phyloP scores from a whole-genome alignment of 2,888 invertebrate genomes.

The Drosophila nr. perissopoda region DNA sequence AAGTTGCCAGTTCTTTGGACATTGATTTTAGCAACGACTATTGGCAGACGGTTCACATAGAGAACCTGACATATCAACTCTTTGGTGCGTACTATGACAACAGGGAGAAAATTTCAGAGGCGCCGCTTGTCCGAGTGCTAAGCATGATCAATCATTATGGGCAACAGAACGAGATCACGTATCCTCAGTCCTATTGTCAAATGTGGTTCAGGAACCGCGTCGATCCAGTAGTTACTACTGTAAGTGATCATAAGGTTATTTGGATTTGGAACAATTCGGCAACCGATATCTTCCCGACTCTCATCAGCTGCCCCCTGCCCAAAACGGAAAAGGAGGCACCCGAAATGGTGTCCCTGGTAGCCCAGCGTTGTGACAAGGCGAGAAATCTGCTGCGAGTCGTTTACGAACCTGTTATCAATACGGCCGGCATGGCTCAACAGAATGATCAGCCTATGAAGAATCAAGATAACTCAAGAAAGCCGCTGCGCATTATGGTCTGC shows the following conservation, averaged over 20 bases:
- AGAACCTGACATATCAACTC: constrained; percentile 93
- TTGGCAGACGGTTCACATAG: constrained; percentile 93
- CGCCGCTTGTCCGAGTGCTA: constrained; percentile 92
- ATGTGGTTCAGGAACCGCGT: constrained; percentile 93
- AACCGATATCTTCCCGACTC: constrained; percentile 91
- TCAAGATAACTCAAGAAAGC: neutral
- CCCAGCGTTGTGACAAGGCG: constrained; percentile 91
- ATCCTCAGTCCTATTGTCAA: constrained; percentile 89
- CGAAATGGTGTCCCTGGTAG: constrained; percentile 91
- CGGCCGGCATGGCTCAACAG: neutral
- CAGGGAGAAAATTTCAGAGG: constrained; percentile 89
- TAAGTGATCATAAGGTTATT: constrained; percentile 94
- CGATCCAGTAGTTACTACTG: constrained; percentile 91
- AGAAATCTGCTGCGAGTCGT: constrained; percentile 93
- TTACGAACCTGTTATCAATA: constrained; percentile 86
- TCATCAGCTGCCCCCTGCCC: constrained; percentile 94
- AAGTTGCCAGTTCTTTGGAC: constrained; percentile 90
- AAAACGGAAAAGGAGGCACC: constrained; percentile 38
- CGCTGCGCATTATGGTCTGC: constrained; percentile 42
- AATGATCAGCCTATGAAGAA: neutral
- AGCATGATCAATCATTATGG: constrained; percentile 94
- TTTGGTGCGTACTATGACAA: constrained; percentile 95
- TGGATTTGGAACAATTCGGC: constrained; percentile 97
- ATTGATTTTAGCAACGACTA: constrained; percentile 96
- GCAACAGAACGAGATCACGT: constrained; percentile 83